Base-by-base conservation (phyloP, 2,113 vertebrate species). In the Carettochelys insculpta region DNA sequence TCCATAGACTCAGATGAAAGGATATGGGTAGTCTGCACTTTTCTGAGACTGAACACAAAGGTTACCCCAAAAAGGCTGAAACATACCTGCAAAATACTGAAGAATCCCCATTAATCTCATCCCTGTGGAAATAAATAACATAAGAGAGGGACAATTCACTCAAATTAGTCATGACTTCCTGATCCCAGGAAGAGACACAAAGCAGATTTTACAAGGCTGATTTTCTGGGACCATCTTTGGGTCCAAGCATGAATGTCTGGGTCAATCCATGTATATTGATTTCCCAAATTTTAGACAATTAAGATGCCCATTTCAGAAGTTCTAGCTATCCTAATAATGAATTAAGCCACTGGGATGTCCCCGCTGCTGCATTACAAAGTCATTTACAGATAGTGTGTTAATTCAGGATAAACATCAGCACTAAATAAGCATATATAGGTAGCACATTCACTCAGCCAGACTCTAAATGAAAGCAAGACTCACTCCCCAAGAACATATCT, bases 161-260 rank as follows among this genome's bases (percentile, higher is more conserved):
- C 81, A 85, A 86, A 81, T 84, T 50, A 92, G 34, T 2, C 41
- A 27, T 77, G 54, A 91, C 68, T 87, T 89, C 65, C 31, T 22
- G n/a, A 19, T 87, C 48, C 47, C 52, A 90, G 86, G 73, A 91
- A 91, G 82, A 88, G 3, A 82, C 52, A 47, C 20, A 80, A 92
- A 89, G 1, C 48, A 73, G 54, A 68, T 79, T 92, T 85, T 83
- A 83, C 31, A 53, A 2, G 4, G 43, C 83, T 80, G 22, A 43
- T 41, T 41, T 92, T 92, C 92, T 93, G 12, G 48, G 95, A 77
- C 19, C 8, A 88, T 73, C 38, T 92, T 94, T 92, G 47, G 76
- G 50, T 29, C 58, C 65, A 89, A 83, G 79, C 4, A 61, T 76
- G 13, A 41, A 13, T 89, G 34, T 83, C 38, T 52, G n/a, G 19